Percentiles rank a stretch among this genome's conserved stretches.
phyloP scores from a whole-genome alignment of 23 tunicate genomes.

The Clavelina lepadiformis region DNA sequence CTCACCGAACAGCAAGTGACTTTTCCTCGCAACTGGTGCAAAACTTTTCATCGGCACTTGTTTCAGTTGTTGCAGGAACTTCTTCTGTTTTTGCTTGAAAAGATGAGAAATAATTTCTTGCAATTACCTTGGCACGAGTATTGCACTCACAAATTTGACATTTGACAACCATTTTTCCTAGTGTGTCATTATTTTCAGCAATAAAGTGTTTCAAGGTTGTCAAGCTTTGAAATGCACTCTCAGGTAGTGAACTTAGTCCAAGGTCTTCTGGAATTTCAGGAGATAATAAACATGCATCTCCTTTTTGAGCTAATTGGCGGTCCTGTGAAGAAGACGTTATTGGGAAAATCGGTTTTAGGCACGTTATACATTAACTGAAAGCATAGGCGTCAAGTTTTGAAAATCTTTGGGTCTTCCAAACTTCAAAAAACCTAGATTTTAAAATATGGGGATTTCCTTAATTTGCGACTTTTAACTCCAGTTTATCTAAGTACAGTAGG shows the following conservation, averaged over 20 bases:
- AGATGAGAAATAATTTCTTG: conserved; percentile 12
- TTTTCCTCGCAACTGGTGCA: conserved; percentile 61
- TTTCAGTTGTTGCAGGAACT: not conserved
- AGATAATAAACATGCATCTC: no score
- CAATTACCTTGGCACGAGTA: conserved; percentile 14
- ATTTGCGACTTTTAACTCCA: no score
- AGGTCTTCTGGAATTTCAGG: not conserved
- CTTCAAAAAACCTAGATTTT: no score
- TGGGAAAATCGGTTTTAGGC: no score
- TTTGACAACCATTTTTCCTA: conserved; percentile 20
- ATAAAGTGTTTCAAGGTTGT: conserved; percentile 15
- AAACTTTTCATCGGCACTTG: conserved; percentile 6
- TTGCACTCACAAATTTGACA: conserved; percentile 38
- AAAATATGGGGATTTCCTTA: no score
- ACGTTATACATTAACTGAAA: no score
- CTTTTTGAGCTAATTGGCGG: no score
- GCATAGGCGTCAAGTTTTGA: not conserved
- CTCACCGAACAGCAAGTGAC: conserved; percentile 29
- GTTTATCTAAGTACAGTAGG: no score
- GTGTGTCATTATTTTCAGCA: not conserved
- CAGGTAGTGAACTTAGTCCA: conserved; percentile 2
- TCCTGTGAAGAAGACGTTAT: no score
- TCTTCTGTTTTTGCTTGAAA: not conserved
- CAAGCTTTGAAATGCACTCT: conserved; percentile 17
- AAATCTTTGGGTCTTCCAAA: no score